Evolutionary conservation across 2,797 vertebrate genomes (phyloP), one percentile per base, ranked within the genome.

Genomic region (Sitta carolinensis): DNA sequence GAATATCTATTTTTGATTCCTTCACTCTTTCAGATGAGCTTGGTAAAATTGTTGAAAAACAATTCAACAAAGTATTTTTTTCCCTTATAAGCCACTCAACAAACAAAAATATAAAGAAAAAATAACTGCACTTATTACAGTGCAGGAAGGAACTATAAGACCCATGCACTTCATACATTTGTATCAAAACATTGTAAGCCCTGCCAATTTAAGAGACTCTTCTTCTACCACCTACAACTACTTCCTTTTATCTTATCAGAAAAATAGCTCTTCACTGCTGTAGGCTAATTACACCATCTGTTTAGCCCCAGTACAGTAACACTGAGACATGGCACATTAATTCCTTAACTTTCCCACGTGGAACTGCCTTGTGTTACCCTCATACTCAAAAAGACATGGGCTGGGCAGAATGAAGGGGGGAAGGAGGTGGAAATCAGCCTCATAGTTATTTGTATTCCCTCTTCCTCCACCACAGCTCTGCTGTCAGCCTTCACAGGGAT

Each of bases 231-330:
- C 97, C 97, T 95, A 96, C 96, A 89, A 96, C 38, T 94, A 96
- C 93, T 95, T 96, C 97, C 97, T 97, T 97, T 98, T 95, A 97
- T 96, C 95, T 96, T 96, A 97, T 96, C 92, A 91, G 92, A 95
- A 95, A 97, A 97, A 84, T 50, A 95, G 95, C 91, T 95, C 93
- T 96, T 97, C 94, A 88, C 97, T 36, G 68, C 91, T 96, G 96
- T 91, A 92, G 96, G 96, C 97, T 98, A 98, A 98, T 97, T 97
- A 96, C 82, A 94, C 98, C 98, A 98, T 98, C 98, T 98, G 98
- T 96, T 98, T 97, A 97, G 95, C 87, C 90, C 95, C 95, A 94
- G 94, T 82, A 89, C 87, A 94, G 94, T 94, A 97, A 96, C 57
- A 95, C 90, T 90, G 89, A 88, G 96, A 96, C 87, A 97, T 70